phyloP scores from a whole-genome alignment of 1,140 invertebrate genomes.

The Euglossa dilemma region DNA sequence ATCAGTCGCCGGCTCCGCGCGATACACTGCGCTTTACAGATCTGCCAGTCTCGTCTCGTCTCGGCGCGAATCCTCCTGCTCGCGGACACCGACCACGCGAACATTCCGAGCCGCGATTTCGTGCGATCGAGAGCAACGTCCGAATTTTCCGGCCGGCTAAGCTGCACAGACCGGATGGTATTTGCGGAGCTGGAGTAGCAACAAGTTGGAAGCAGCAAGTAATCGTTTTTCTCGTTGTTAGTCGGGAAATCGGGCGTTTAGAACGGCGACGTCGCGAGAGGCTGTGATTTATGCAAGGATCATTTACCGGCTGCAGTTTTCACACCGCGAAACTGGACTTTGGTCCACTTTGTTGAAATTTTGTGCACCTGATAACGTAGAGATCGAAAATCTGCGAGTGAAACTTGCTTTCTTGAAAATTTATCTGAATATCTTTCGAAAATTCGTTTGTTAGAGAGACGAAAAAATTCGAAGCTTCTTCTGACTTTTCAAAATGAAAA shows the following conservation, averaged over 20 bases:
- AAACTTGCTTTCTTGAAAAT: neutral
- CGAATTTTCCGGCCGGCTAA: no score
- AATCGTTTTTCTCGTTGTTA: neutral
- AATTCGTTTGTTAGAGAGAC: no score
- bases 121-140: neutral
- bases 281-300: neutral
- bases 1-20: constrained; percentile 67
- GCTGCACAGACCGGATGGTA: no score
- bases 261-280: neutral
- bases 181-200: neutral
- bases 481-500: neutral
- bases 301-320: neutral
- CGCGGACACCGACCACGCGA: neutral
- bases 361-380: neutral
- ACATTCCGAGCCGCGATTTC: neutral
- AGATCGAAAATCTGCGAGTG: neutral
- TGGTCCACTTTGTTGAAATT: neutral
- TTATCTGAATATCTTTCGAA: no score
- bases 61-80: neutral
- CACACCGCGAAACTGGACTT: neutral
- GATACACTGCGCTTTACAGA: constrained; percentile 60
- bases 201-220: constrained; percentile 8
- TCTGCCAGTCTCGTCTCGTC: constrained; percentile 13
- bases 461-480: neutral
- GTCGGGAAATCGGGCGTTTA: neutral